Conservation (phyloP, 2,113 vertebrate genomes). For the Caranx melampygus region DNA sequence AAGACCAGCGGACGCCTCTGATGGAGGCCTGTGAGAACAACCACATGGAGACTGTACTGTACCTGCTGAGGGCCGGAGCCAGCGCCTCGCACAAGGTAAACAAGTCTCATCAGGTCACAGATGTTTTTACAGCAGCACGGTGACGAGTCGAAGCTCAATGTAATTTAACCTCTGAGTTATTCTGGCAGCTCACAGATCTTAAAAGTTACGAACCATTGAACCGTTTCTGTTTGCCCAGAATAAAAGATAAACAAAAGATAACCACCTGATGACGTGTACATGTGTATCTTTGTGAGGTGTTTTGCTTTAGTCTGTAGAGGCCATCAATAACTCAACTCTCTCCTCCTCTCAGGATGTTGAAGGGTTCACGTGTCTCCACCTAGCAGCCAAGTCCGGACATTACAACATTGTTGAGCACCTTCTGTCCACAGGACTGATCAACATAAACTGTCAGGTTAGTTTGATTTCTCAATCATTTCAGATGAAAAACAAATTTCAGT, state of each 20-base stretch:
- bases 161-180: neutral
- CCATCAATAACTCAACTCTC: neutral
- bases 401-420: slow-evolving; percentile 92
- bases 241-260: neutral
- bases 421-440: slow-evolving; percentile 88
- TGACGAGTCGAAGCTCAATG: neutral
- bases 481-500: neutral
- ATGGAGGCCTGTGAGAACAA: slow-evolving; percentile 99
- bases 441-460: slow-evolving; percentile 96
- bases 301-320: neutral
- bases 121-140: neutral
- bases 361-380: slow-evolving; percentile 95
- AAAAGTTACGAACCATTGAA: neutral
- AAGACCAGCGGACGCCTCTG: slow-evolving; percentile 95
- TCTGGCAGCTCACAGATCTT: neutral
- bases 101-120: neutral
- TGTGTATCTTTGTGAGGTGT: neutral
- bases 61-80: slow-evolving; percentile 96
- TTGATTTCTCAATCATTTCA: neutral
- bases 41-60: slow-evolving; percentile 93
- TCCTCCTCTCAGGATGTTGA: slow-evolving; percentile 88
- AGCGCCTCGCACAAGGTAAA: slow-evolving; percentile 92
- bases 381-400: slow-evolving; percentile 97
- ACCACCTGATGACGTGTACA: neutral
- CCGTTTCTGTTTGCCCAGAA: neutral